Percentiles rank a stretch among this genome's conserved stretches.
phyloP scores from a whole-genome alignment of 2,113 vertebrate species.

The Anhinga rufa region DNA sequence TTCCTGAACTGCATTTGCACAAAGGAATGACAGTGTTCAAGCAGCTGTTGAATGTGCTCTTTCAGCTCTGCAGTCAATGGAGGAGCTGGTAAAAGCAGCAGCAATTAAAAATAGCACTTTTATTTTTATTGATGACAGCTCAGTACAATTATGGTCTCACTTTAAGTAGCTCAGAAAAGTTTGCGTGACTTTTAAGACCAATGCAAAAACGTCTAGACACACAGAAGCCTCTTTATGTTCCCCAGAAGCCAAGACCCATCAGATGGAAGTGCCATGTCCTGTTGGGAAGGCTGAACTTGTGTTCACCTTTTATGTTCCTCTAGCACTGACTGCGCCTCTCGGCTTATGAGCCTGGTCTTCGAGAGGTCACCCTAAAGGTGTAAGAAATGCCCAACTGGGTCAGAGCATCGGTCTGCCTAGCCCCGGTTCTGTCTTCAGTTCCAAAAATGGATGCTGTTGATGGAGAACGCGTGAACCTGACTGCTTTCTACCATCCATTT shows the following conservation, averaged over 20 bases:
- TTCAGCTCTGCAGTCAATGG: neutral
- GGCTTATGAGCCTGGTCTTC: rapidly evolving
- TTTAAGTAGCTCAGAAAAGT: neutral
- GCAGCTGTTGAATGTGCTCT: neutral
- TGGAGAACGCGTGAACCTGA: neutral
- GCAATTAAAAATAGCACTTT: neutral
- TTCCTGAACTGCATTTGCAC: neutral
- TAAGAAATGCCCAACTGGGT: neutral
- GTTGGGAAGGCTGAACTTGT: neutral
- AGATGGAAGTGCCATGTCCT: neutral
- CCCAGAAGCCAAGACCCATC: neutral
- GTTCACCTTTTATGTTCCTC: neutral
- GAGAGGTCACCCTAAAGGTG: neutral
- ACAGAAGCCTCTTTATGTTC: neutral
- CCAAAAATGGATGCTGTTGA: neutral
- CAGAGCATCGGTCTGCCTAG: neutral
- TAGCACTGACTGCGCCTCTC: neutral
- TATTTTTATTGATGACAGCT: neutral
- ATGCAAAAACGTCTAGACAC: neutral
- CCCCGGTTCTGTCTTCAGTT: neutral
- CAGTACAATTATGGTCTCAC: neutral
- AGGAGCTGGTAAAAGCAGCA: neutral
- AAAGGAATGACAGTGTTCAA: neutral
- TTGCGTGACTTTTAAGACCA: neutral
- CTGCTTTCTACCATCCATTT: neutral